Evolutionary conservation across 2,888 invertebrate genomes (phyloP), one percentile per base, ranked within the genome.

Genomic region (Drosophila robusta): DNA sequence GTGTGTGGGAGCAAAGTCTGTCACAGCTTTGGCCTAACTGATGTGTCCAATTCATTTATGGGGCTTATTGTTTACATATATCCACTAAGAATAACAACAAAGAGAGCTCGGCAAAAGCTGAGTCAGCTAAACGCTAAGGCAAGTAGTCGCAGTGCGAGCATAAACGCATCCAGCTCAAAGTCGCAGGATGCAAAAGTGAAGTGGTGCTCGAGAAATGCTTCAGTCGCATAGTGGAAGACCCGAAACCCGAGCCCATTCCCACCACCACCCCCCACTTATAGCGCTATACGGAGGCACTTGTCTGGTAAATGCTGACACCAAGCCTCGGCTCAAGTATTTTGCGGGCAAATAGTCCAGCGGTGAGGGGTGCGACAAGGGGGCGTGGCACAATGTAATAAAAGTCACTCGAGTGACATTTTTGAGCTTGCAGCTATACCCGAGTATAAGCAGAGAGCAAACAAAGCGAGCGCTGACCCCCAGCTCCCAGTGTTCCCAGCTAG

Each of bases 321-420:
- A 85, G 86, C 67, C n/a, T 63, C 56, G 73, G 58, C 83, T 86
- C 79, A 86, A 86, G 85, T 75, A 89, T 89, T 82, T 82, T 86
- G 85, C 85, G 87, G 89, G 80, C 84, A 88, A 88, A 86, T 88
- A 83, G 88, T 87, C 86, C 62, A 56, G 24, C 44, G 34, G 41
- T 29, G 44, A 9, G 45, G 16, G 26, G 7, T 8, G 7, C 26
- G 8, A 7, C 7, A 8, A 8, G n/a, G 7, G 14, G 36, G 52
- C 29, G 8, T 14, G 51, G 39, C 51, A 61, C 64, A 78, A 70
- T 42, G 77, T 75, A 89, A 86, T 86, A 86, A 89, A 86, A 89
- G 89, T 86, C 89, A 87, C 86, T 89, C 73, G 82, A 87, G 88
- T 85, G 88, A 87, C 88, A 89, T 84, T 89, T 85, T 88, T 71